Conservation (phyloP, 2,113 vertebrate genomes). For the Istiophorus platypterus region DNA sequence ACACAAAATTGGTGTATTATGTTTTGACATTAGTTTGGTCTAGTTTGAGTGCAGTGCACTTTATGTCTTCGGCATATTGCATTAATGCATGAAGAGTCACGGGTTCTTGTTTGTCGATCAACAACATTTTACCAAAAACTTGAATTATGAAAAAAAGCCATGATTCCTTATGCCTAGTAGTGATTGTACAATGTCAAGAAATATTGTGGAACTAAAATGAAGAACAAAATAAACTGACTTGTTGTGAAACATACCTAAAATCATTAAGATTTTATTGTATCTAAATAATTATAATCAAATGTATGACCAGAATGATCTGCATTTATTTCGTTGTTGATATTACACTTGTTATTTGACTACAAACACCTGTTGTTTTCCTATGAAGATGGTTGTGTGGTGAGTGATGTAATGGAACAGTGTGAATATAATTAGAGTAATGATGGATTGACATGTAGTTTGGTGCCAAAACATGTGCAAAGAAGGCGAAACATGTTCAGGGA, state of each 20-base stretch:
- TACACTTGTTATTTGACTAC: conserved; percentile 37
- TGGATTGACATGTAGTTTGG: conserved; percentile 41
- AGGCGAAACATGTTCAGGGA: background rate
- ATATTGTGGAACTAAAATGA: background rate
- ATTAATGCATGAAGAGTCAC: background rate
- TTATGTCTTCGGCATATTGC: background rate
- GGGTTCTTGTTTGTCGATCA: background rate
- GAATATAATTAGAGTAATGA: conserved; percentile 74
- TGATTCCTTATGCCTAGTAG: background rate
- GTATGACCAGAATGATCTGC: conserved; percentile 1
- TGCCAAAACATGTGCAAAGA: conserved; percentile 49
- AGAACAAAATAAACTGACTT: background rate
- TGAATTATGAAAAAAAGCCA: background rate
- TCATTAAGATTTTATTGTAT: background rate
- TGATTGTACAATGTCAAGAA: background rate
- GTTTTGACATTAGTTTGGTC: background rate
- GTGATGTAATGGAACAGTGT: conserved; percentile 69
- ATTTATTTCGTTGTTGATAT: conserved; percentile 24
- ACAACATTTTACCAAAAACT: background rate
- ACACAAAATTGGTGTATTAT: background rate
- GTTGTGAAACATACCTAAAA: background rate
- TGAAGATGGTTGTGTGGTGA: conserved; percentile 39
- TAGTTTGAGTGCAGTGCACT: background rate
- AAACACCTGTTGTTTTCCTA: conserved; percentile 60
- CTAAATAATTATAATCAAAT: background rate